Evolutionary conservation across 2,888 invertebrate genomes (phyloP).

Genomic region (Lochmaea crataegi): DNA sequence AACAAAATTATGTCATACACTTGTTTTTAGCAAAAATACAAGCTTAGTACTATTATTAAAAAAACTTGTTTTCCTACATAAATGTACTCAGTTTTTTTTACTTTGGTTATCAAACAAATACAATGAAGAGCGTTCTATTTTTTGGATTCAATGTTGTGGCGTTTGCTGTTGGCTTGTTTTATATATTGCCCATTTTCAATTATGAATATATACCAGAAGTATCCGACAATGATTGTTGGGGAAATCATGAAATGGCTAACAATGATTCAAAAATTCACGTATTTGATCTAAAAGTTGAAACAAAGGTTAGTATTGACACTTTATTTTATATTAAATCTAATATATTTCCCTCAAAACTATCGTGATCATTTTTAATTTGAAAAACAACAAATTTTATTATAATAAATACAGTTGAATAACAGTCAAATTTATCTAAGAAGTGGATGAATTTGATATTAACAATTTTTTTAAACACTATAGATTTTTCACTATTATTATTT

Average conservation of each 20-base stretch:
- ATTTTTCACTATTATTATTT: too few relatives aligned
- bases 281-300: slow-evolving; percentile 70
- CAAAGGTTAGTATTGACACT: slow-evolving; percentile 65
- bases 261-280: slow-evolving; percentile 68
- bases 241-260: slow-evolving; percentile 65
- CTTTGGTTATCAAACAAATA: not conserved
- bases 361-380: not conserved
- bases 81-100: not conserved
- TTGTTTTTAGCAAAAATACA: not conserved
- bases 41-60: not conserved
- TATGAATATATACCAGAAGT: slow-evolving; percentile 7
- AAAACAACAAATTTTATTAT: not conserved
- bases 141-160: not conserved
- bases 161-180: not conserved
- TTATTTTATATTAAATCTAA: not conserved
- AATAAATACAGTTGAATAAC: too few relatives aligned
- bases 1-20: not conserved
- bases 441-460: too few relatives aligned
- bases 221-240: slow-evolving; percentile 69
- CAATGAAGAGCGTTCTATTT: not conserved
- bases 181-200: not conserved
- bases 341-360: not conserved
- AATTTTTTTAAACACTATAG: too few relatives aligned
- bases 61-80: not conserved
- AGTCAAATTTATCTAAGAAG: too few relatives aligned